Conservation (phyloP, 2,113 vertebrate species). For the Lucifuga dentata region DNA sequence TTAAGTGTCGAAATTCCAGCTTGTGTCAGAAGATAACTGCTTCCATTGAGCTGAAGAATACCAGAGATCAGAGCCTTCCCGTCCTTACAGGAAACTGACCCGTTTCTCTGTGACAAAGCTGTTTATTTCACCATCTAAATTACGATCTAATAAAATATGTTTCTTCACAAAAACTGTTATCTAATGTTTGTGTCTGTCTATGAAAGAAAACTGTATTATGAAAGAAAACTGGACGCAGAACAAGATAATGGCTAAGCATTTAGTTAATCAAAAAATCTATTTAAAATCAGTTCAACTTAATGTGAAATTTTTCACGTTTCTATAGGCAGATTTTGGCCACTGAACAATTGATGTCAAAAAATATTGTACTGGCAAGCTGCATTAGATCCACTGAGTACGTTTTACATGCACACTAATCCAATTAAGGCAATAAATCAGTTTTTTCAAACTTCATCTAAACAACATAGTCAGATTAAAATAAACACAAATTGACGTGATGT, state of each 20-base stretch:
- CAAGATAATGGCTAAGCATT: neutral
- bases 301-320: too few species aligned
- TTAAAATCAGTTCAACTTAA: too few species aligned
- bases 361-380: too few species aligned
- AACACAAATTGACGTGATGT: too few species aligned
- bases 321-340: too few species aligned
- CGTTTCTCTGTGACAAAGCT: conserved; percentile 36
- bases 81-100: conserved; percentile 60
- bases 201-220: neutral
- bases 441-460: too few species aligned
- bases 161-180: conserved; percentile 15
- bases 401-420: too few species aligned
- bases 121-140: conserved; percentile 47
- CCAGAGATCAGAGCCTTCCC: conserved; percentile 72
- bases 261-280: too few species aligned
- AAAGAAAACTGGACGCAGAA: neutral
- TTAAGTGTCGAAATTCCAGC: conserved; percentile 31
- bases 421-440: too few species aligned
- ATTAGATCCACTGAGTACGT: too few species aligned
- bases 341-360: too few species aligned
- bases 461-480: too few species aligned
- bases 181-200: conserved; percentile 29
- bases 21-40: conserved; percentile 30
- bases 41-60: conserved; percentile 50
- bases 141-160: conserved; percentile 54